Conservation (phyloP, 2,888 invertebrate genomes). For the Luffia ferchaultella region DNA sequence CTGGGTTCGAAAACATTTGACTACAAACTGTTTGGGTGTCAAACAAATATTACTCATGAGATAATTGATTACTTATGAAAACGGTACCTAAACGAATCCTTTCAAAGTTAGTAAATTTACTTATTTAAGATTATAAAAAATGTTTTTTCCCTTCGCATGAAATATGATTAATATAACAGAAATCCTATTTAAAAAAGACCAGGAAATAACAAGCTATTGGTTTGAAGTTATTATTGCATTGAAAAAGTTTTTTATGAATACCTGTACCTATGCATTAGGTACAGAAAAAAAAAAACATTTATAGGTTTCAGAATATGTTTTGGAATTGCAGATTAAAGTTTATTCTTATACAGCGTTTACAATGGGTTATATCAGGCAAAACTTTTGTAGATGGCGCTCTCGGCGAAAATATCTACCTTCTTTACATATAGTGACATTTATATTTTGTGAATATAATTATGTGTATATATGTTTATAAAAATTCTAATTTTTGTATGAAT, state of each 20-base stretch:
- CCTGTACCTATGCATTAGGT: neutral
- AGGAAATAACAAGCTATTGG: neutral
- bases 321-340: too few species aligned
- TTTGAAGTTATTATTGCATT: neutral
- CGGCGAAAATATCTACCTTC: too few species aligned
- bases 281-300: neutral
- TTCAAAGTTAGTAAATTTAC: neutral
- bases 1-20: too few species aligned
- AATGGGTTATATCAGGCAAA: too few species aligned
- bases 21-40: too few species aligned
- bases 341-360: too few species aligned
- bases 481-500: too few species aligned
- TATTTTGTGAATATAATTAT: too few species aligned
- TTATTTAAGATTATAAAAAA: neutral
- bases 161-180: neutral
- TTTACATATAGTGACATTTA: too few species aligned
- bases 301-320: too few species aligned
- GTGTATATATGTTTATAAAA: too few species aligned
- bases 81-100: neutral
- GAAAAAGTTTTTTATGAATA: neutral
- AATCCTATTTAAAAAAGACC: neutral
- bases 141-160: neutral
- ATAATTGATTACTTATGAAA: neutral
- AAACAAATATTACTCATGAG: neutral
- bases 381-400: too few species aligned